Conservation (phyloP, 2,113 vertebrate genomes). For the Macquaria australasica region DNA sequence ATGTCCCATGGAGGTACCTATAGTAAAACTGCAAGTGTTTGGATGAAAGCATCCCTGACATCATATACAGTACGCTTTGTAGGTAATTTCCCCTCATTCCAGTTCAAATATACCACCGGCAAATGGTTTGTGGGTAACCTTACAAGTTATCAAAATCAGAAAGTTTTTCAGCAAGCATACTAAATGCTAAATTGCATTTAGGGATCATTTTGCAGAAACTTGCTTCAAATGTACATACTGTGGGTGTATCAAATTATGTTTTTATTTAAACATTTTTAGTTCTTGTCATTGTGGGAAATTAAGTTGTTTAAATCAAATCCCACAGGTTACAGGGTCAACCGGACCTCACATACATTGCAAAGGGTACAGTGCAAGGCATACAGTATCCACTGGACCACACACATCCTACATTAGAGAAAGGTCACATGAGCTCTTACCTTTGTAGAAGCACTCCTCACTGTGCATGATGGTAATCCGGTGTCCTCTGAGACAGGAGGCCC, state of each 20-base stretch:
- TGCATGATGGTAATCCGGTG: slow-evolving; percentile 93
- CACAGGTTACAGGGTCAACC: not conserved
- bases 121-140: not conserved
- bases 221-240: not conserved
- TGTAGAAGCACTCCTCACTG: slow-evolving; percentile 96
- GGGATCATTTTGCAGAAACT: not conserved
- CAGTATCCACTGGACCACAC: slow-evolving; percentile 1
- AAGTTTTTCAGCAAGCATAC: not conserved
- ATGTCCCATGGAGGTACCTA: not conserved
- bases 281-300: not conserved
- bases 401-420: slow-evolving; percentile 14
- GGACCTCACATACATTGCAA: not conserved
- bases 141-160: not conserved
- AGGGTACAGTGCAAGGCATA: not conserved
- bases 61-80: not conserved
- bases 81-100: slow-evolving; percentile 19
- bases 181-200: not conserved
- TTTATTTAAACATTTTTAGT: not conserved
- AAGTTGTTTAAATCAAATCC: not conserved
- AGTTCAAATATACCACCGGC: not conserved
- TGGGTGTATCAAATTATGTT: not conserved
- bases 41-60: not conserved
- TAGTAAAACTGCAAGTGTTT: not conserved
- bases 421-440: slow-evolving; percentile 85
- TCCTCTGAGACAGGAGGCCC: slow-evolving; percentile 90